Evolutionary conservation across 2,888 invertebrate species (phyloP).

Genomic region (Anarsia innoxiella): DNA sequence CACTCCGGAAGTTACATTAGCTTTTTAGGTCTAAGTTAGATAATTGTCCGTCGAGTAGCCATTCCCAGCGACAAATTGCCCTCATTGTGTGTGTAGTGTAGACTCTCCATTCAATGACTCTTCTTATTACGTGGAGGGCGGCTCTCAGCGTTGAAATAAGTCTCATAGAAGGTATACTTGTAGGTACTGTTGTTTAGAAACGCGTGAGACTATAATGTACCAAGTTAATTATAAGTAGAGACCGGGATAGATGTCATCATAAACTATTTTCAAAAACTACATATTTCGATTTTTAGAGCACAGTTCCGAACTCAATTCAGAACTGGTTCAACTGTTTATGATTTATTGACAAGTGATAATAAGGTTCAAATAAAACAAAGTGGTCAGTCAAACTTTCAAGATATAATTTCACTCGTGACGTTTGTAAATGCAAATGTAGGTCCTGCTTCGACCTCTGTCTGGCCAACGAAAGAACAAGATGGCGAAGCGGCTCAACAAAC

Average conservation of each 20-base stretch:
- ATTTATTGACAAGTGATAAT: not conserved
- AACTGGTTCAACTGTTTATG: not conserved
- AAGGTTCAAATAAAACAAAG: conserved; percentile 47
- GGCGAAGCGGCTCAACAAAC: too few species aligned
- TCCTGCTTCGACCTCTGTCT: too few species aligned
- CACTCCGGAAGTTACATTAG: too few species aligned
- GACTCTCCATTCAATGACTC: conserved; percentile 7
- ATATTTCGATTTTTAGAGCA: not conserved
- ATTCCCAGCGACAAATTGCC: conserved; percentile 3
- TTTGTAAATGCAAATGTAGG: conserved; percentile 71
- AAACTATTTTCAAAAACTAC: too few species aligned
- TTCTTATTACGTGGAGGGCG: conserved; percentile 4
- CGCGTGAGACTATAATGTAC: not conserved
- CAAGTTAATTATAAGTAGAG: not conserved
- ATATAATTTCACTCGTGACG: conserved; percentile 68
- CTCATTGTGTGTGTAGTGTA: conserved; percentile 5
- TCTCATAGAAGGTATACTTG: conserved; percentile 3
- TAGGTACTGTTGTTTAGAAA: too few species aligned
- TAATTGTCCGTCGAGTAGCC: not conserved
- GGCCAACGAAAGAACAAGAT: too few species aligned
- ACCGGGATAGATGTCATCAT: too few species aligned
- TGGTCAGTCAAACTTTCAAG: conserved; percentile 50
- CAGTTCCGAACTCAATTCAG: not conserved
- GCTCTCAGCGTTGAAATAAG: conserved; percentile 3
- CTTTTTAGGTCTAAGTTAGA: not conserved